Evolutionary conservation across 2,113 vertebrate genomes (phyloP).

Genomic region (Hyaena hyaena): DNA sequence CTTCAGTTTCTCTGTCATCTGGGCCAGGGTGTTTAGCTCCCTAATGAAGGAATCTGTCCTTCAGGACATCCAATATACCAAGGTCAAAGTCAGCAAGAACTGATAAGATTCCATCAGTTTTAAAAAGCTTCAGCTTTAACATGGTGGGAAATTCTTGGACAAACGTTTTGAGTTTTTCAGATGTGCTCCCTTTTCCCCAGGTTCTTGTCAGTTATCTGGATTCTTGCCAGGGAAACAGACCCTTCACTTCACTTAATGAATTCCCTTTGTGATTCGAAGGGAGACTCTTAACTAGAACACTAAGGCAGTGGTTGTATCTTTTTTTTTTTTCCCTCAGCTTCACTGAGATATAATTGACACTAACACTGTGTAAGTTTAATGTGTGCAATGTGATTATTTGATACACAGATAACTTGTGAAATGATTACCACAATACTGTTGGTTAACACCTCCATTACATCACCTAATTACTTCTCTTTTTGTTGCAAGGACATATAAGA

Average conservation of each 20-base stretch:
- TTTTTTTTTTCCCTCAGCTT: not conserved
- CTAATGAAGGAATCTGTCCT: not conserved
- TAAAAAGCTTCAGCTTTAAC: not conserved
- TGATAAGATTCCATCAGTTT: not conserved
- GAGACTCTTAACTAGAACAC: not conserved
- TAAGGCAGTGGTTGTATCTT: not conserved
- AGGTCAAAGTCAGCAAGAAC: not conserved
- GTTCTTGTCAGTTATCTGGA: not conserved
- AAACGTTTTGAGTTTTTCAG: not conserved
- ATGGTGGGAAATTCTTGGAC: not conserved
- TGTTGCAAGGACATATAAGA: not conserved
- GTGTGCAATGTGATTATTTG: not conserved
- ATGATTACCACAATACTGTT: not conserved
- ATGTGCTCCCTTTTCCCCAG: not conserved
- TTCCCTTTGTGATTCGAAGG: not conserved
- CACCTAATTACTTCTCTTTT: not conserved
- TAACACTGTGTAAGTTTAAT: not conserved
- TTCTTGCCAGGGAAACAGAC: not conserved
- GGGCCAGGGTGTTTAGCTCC: not conserved
- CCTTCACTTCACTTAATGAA: not conserved
- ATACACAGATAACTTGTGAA: not conserved
- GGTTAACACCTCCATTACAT: not conserved
- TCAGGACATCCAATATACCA: not conserved
- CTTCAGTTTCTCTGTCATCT: not conserved
- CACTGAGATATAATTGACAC: not conserved